Percentiles rank a stretch among this genome's conserved stretches.
phyloP scores from a whole-genome alignment of 92 coral and sea anemone species.

The Zoanthus sociatus region DNA sequence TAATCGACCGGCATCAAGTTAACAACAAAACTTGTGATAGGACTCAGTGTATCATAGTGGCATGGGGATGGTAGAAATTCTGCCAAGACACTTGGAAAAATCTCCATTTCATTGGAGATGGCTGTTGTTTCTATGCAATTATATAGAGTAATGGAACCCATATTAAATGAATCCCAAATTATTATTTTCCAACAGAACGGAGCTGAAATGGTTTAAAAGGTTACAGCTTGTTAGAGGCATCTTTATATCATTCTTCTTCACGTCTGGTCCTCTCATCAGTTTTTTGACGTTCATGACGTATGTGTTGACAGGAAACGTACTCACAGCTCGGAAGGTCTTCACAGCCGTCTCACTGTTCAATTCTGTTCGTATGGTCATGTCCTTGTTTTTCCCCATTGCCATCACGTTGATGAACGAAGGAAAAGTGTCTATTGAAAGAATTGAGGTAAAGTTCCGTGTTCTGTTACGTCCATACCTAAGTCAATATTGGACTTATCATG shows the following conservation, averaged over 20 bases:
- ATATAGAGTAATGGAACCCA: too few species aligned
- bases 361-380: conserved; percentile 80
- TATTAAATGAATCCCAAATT: too few species aligned
- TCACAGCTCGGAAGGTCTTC: conserved; percentile 85
- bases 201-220: conserved; percentile 75
- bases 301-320: conserved; percentile 74
- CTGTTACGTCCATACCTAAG: too few species aligned
- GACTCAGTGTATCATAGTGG: too few species aligned
- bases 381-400: conserved; percentile 77
- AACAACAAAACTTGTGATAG: too few species aligned
- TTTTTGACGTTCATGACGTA: conserved; percentile 77
- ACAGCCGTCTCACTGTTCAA: conserved; percentile 82
- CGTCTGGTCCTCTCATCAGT: conserved; percentile 71
- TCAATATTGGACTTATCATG: too few species aligned
- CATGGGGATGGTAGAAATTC: too few species aligned
- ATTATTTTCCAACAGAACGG: conserved; percentile 56
- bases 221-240: conserved; percentile 65
- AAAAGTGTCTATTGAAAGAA: conserved; percentile 78
- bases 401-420: conserved; percentile 80
- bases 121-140: too few species aligned
- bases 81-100: too few species aligned
- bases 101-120: too few species aligned
- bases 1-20: too few species aligned
- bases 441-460: conserved; percentile 57
- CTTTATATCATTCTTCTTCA: conserved; percentile 87